These are phyloP conservation scores for Rallus crepitans DNA, from an alignment of 2,797 vertebrate genomes.

Conservation along the genomic window DNA sequence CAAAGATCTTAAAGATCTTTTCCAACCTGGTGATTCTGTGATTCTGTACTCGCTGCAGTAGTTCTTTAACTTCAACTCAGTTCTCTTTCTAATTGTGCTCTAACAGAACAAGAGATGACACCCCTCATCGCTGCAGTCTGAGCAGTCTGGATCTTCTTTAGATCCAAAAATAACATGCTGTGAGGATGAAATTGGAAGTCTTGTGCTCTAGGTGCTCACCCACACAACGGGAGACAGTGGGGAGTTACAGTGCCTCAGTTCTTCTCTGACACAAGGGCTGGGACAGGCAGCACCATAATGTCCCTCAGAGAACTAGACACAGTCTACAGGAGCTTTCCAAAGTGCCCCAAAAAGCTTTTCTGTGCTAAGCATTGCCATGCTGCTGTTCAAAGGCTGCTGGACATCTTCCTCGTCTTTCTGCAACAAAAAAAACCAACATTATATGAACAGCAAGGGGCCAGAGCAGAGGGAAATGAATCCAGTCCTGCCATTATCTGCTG, in stretches of 20 bases:
- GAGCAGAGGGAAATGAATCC: background rate
- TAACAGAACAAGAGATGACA: background rate
- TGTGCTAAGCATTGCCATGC: background rate
- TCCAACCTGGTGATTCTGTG: too few relatives aligned
- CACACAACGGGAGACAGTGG: background rate
- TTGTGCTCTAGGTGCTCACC: background rate
- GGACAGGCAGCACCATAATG: background rate
- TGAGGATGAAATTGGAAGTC: background rate
- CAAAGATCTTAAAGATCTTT: too few relatives aligned
- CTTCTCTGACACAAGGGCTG: background rate
- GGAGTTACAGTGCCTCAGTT: background rate
- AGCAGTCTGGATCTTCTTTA: background rate
- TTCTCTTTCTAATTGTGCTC: background rate
- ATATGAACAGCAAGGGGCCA: background rate
- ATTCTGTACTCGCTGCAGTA: background rate
- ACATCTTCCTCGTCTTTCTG: background rate
- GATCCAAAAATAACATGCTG: background rate
- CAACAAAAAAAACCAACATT: background rate
- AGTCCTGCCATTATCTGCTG: background rate
- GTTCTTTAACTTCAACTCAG: background rate
- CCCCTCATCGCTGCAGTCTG: background rate
- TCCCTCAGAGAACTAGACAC: background rate
- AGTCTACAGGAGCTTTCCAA: background rate
- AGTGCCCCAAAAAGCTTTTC: background rate
- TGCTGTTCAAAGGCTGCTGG: background rate